phyloP scores from a whole-genome alignment of 2,113 vertebrate genomes.

The Pungitius pungitius region DNA sequence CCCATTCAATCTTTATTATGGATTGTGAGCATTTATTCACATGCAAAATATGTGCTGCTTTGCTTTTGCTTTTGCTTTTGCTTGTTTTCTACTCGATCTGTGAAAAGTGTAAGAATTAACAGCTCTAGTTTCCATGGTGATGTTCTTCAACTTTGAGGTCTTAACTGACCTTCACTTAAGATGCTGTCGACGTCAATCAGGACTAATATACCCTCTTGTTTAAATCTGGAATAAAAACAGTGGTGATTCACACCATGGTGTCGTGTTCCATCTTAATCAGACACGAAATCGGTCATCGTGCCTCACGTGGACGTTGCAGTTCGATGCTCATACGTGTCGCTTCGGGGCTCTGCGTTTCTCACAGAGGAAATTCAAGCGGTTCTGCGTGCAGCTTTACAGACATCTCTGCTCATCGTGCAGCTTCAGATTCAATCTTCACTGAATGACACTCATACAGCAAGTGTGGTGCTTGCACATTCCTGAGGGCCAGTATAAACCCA shows the following conservation, averaged over 20 bases:
- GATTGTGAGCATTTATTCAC: not conserved
- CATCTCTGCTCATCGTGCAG: not conserved
- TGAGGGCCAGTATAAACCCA: not conserved
- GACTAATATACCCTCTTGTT: not conserved
- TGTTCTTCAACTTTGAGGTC: not conserved
- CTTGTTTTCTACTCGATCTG: not conserved
- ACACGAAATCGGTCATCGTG: not conserved
- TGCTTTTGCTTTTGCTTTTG: too few species aligned
- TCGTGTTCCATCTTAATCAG: not conserved
- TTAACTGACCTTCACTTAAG: not conserved
- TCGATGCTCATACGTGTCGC: not conserved
- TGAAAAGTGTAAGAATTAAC: not conserved
- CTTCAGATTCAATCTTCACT: not conserved
- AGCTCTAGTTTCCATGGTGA: not conserved
- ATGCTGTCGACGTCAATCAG: not conserved
- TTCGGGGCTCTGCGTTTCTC: not conserved
- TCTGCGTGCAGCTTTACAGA: not conserved
- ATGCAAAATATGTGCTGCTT: not conserved
- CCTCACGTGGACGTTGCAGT: not conserved
- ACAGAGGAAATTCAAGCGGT: not conserved
- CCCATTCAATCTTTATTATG: not conserved
- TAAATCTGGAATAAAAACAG: not conserved
- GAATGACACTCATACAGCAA: not conserved
- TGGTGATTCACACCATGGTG: not conserved
- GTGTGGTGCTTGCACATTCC: not conserved